These are phyloP conservation scores for Trachops cirrhosus DNA, from an alignment of 2,797 vertebrate species.

Conservation along the genomic window DNA sequence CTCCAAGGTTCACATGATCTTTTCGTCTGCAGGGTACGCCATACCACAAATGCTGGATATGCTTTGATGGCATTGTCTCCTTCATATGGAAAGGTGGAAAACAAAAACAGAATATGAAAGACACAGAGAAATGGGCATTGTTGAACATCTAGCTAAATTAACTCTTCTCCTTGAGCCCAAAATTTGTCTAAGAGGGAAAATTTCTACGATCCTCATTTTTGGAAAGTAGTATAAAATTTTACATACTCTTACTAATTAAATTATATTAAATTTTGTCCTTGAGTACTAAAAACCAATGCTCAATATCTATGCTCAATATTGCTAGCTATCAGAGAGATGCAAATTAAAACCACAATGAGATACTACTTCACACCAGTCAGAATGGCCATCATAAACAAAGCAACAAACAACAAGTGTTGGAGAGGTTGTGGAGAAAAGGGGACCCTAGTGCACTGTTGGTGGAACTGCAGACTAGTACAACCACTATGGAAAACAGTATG, in stretches of 20 bases:
- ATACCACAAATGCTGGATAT: neutral
- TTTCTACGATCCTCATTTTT: neutral
- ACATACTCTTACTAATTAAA: neutral
- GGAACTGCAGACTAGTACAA: no score
- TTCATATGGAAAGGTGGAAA: neutral
- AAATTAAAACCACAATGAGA: no score
- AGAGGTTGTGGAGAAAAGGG: no score
- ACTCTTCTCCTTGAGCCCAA: neutral
- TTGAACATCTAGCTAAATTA: neutral
- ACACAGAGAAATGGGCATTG: neutral
- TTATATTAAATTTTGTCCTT: no score
- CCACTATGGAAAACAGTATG: no score
- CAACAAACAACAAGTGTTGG: no score
- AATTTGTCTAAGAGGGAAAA: neutral
- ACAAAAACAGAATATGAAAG: neutral
- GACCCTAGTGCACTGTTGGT: no score
- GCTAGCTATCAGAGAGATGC: no score
- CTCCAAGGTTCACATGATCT: neutral
- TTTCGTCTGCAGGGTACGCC: neutral
- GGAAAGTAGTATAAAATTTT: neutral
- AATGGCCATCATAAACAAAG: no score
- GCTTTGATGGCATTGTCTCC: neutral
- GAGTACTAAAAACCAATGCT: no score
- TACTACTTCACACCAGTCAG: no score
- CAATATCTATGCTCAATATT: no score